Evolutionary conservation across 2,888 invertebrate genomes (phyloP).

Genomic region (Drosophila paranaensis): DNA sequence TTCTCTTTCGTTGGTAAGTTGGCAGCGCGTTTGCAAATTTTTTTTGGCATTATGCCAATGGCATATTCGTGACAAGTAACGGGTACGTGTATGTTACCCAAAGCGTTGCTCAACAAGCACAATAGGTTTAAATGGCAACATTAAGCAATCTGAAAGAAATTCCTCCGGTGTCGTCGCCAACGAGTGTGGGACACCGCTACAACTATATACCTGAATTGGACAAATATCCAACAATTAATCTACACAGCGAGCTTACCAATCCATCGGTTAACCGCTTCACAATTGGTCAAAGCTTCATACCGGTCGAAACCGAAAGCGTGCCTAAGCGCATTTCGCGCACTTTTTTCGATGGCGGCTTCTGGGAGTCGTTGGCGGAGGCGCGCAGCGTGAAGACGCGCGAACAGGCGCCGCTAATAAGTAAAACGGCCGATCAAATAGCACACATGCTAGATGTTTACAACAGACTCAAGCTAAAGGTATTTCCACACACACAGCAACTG

Average conservation of each 20-base stretch:
- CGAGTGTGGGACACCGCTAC: conserved; percentile 7
- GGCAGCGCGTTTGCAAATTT: neutral
- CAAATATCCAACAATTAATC: conserved; percentile 89
- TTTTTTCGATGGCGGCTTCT: conserved; percentile 91
- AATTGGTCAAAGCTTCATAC: conserved; percentile 83
- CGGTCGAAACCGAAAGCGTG: conserved; percentile 88
- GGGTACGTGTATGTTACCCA: conserved; percentile 2
- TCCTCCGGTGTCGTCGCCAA: conserved; percentile 32
- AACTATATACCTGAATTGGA: conserved; percentile 85
- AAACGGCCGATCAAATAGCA: conserved; percentile 86
- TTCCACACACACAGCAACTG: conserved; percentile 86
- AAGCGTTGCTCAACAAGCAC: conserved; percentile 5
- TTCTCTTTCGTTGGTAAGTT: neutral
- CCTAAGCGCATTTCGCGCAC: conserved; percentile 91
- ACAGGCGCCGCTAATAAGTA: conserved; percentile 85
- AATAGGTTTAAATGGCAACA: conserved; percentile 59
- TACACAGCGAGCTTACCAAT: conserved; percentile 88
- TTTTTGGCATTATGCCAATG: no score
- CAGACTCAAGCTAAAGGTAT: conserved; percentile 86
- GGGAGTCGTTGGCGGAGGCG: conserved; percentile 89
- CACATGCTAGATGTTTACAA: conserved; percentile 86
- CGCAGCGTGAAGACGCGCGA: conserved; percentile 84
- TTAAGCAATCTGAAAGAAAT: conserved; percentile 57
- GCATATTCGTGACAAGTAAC: conserved; percentile 13
- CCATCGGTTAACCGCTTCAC: conserved; percentile 79